Percentiles rank a stretch among this genome's conserved stretches.
phyloP scores from a whole-genome alignment of 2,113 vertebrate genomes.

The Oreochromis niloticus region DNA sequence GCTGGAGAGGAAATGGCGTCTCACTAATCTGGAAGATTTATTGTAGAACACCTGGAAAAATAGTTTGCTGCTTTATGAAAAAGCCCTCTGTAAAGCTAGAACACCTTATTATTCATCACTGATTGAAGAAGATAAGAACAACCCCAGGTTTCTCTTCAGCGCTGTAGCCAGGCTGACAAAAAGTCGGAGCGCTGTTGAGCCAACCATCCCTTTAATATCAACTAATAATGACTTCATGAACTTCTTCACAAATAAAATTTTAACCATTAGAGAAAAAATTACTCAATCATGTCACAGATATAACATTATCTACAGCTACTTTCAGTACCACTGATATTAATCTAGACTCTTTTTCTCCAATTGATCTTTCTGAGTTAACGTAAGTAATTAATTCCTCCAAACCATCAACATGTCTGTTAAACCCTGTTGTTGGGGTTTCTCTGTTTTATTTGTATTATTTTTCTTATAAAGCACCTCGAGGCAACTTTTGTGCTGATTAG shows the following conservation, averaged over 20 bases:
- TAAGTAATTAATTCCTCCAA: not conserved
- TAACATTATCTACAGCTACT: not conserved
- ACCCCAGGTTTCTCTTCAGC: not conserved
- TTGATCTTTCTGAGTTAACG: not conserved
- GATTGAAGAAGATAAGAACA: not conserved
- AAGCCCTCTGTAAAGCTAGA: not conserved
- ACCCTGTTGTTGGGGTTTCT: not conserved
- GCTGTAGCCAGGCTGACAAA: not conserved
- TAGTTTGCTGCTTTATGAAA: not conserved
- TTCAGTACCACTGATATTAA: too few relatives aligned
- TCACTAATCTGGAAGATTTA: not conserved
- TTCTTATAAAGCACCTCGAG: not conserved
- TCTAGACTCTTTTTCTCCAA: not conserved
- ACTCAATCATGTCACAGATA: not conserved
- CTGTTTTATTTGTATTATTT: not conserved
- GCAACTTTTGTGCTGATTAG: not conserved
- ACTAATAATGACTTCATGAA: not conserved
- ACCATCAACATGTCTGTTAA: accelerated
- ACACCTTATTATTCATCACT: not conserved
- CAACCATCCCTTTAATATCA: not conserved
- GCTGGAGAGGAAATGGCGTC: not conserved
- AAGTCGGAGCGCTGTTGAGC: not conserved
- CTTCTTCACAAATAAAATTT: not conserved
- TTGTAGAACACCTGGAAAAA: not conserved
- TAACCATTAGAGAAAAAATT: not conserved